Percentiles rank a stretch among this genome's conserved stretches.
Evolutionary conservation across 2,797 vertebrate species (phyloP).

Genomic region (Manis javanica): DNA sequence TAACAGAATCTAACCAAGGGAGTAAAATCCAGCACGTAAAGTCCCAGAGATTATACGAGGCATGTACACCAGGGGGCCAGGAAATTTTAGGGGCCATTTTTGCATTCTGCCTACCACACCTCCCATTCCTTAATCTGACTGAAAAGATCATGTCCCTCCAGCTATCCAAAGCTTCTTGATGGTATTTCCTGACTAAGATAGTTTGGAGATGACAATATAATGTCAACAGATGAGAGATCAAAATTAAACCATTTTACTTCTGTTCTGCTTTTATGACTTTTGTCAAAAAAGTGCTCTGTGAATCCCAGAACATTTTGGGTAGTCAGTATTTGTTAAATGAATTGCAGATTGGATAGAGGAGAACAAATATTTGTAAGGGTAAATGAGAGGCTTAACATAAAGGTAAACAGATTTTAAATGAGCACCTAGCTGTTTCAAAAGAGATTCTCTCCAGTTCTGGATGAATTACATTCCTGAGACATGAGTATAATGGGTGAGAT

Average conservation of each 20-base stretch:
- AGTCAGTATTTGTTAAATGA: not conserved
- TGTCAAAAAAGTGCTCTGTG: conserved; percentile 5
- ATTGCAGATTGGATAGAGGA: not conserved
- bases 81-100: not conserved
- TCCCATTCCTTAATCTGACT: not conserved
- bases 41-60: not conserved
- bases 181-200: not conserved
- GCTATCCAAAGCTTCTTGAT: not conserved
- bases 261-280: conserved; percentile 27
- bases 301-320: not conserved
- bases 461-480: not conserved
- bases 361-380: conserved; percentile 32
- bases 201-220: not conserved
- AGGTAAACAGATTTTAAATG: conserved; percentile 41
- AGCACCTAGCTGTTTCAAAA: not conserved
- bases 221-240: not conserved
- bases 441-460: not conserved
- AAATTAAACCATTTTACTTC: not conserved
- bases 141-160: not conserved
- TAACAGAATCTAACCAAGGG: not conserved
- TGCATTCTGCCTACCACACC: not conserved
- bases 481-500: not conserved
- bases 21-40: not conserved
- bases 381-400: not conserved
- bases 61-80: rapidly evolving